These are phyloP conservation scores for Cheilosia soror DNA, from an alignment of 2,888 invertebrate genomes.

Conservation along the genomic window DNA sequence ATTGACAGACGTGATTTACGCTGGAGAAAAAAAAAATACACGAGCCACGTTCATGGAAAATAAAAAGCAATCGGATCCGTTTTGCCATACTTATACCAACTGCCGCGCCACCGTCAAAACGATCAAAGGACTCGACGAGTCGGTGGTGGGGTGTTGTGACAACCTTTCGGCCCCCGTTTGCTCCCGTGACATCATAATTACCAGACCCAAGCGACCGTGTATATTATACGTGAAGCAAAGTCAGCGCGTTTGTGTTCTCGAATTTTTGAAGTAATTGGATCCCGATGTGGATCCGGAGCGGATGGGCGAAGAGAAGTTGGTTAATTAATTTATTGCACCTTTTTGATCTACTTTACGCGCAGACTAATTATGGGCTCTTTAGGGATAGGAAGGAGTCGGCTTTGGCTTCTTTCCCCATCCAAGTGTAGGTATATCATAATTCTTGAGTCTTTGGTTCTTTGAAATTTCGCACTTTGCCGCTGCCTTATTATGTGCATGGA, in stretches of 20 bases:
- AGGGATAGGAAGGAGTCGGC: constrained; percentile 31
- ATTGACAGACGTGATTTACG: constrained; percentile 71
- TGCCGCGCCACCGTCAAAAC: constrained; percentile 27
- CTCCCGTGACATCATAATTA: constrained; percentile 67
- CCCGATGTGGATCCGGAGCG: constrained; percentile 51
- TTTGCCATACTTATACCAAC: constrained; percentile 6
- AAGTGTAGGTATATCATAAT: constrained; percentile 53
- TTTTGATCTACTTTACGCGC: constrained; percentile 72
- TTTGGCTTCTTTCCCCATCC: constrained; percentile 3
- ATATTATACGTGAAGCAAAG: constrained; percentile 23
- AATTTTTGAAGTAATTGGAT: constrained; percentile 65
- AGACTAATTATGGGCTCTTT: constrained; percentile 67
- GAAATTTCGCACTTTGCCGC: constrained; percentile 55
- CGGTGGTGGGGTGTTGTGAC: constrained; percentile 40
- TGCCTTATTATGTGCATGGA: neutral
- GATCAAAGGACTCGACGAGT: constrained; percentile 53
- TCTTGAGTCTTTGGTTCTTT: constrained; percentile 55
- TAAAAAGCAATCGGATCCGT: constrained; percentile 53
- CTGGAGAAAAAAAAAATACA: constrained; percentile 1
- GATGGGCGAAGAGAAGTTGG: constrained; percentile 34
- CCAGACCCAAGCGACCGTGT: constrained; percentile 25
- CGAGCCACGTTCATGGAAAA: constrained; percentile 19
- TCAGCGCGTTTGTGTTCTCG: constrained; percentile 40
- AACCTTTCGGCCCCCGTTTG: constrained; percentile 44
- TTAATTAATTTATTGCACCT: constrained; percentile 74